Base-by-base conservation (phyloP, 2,113 vertebrate species). In the Bos javanicus region DNA sequence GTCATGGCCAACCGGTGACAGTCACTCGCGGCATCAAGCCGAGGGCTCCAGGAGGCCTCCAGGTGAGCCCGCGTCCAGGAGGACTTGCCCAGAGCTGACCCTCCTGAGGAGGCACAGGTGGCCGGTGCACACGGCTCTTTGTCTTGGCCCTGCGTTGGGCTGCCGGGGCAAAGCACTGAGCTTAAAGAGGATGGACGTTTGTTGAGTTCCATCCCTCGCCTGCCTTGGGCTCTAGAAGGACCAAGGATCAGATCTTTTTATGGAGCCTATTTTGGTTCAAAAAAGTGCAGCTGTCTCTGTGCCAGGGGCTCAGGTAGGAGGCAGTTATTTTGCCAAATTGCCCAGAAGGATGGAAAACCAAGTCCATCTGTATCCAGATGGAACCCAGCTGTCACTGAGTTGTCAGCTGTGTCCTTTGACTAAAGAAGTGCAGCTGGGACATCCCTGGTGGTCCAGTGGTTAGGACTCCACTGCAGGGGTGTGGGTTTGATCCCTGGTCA, bases 111-210 rank as follows among this genome's bases (percentile, higher is more conserved):
- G 76, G 59, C n/a, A 6, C 86, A 62, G 74, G 39, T 81, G 82
- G 60, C 57, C 39, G 2, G n/a, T 43, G 30, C 5, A 1, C 54
- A 21, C 0, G 2, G 57, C 87, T 71, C 71, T 67, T 54, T 23
- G 56, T 56, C 48, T 6, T 50, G 81, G 52, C 78, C 59, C 39
- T 67, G 46, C 16, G 0, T 6, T 4, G 5, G 46, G 64, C 48
- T 87, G 6, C 1, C 0, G 43, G 48, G 78, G 62, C 83, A 9
- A 33, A 95, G 46, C 43, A n/a, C 43, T 48, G 21, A 23, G 9
- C 30, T 88, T 1, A 0, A 30, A 60, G 59, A 67, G 76, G 16
- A 0, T 23, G 13, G 33, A 15, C 0, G 0, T 54, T 36, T 8
- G 28, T 30, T 76, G 5, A 0, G 2, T 28, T 52, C 87, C 23